Evolutionary conservation across 1,140 invertebrate genomes (phyloP).

Genomic region (Tetragonula clypearis): DNA sequence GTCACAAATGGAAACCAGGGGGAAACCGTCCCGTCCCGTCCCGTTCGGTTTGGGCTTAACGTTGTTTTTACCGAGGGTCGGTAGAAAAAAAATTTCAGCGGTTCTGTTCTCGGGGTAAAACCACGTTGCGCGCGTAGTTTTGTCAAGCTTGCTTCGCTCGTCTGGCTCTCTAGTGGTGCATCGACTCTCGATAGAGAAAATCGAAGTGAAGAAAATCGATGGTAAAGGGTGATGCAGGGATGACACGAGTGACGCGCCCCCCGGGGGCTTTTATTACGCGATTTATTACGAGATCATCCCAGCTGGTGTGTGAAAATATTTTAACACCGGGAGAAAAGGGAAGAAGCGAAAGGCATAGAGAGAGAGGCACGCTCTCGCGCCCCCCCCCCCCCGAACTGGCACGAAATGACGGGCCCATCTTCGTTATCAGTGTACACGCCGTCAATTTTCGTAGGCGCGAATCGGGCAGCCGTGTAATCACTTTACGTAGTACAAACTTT

Average conservation of each 20-base stretch:
- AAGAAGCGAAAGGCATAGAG: constrained; percentile 44
- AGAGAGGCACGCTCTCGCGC: constrained; percentile 4
- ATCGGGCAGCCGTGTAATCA: constrained; percentile 71
- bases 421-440: constrained; percentile 63
- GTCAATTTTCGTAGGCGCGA: constrained; percentile 68
- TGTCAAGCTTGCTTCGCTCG: too few species aligned
- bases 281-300: too few species aligned
- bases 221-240: too few species aligned
- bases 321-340: constrained; percentile 16
- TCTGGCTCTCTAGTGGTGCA: too few species aligned
- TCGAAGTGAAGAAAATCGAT: not conserved
- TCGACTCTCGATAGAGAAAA: not conserved
- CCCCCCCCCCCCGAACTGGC: constrained; percentile 47
- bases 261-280: not conserved
- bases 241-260: too few species aligned
- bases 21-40: too few species aligned
- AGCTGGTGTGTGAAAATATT: constrained; percentile 50
- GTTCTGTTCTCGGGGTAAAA: too few species aligned
- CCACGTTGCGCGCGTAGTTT: too few species aligned
- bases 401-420: constrained; percentile 65
- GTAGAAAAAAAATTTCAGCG: too few species aligned
- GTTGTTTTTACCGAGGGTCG: too few species aligned
- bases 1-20: too few species aligned
- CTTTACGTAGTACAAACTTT: constrained; percentile 73
- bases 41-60: too few species aligned